Percentiles rank a stretch among this genome's conserved stretches.
Conservation (phyloP, 2,888 invertebrate species). For the Lasioglossum pauxillum region DNA sequence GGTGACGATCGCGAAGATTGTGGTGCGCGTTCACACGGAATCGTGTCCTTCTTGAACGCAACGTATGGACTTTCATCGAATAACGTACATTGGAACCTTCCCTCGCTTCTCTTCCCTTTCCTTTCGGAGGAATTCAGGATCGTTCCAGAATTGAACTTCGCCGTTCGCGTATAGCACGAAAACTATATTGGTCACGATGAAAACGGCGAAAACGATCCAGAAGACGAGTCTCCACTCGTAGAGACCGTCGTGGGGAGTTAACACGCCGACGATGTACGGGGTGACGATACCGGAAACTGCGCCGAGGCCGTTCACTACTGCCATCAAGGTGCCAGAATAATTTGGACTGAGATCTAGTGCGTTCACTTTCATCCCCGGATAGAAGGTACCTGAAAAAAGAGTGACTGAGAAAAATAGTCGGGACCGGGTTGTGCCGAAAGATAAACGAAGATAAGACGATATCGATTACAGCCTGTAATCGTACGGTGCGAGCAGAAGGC, state of each 20-base stretch:
- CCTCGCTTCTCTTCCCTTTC: constrained; percentile 65
- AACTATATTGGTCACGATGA: constrained; percentile 88
- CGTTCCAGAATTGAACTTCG: constrained; percentile 92
- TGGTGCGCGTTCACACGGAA: background rate
- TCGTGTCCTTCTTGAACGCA: background rate
- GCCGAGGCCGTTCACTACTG: constrained; percentile 87
- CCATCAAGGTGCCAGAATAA: constrained; percentile 85
- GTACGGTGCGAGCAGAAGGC: too few species aligned
- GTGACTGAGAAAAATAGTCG: background rate
- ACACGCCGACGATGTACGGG: constrained; percentile 88
- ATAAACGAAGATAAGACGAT: too few species aligned
- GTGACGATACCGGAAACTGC: constrained; percentile 90
- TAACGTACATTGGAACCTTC: background rate
- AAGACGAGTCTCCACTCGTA: constrained; percentile 92
- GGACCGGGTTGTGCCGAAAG: background rate
- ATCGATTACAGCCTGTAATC: too few species aligned
- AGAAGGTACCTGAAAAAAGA: constrained; percentile 79
- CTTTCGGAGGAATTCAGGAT: constrained; percentile 83
- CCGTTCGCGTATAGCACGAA: constrained; percentile 91
- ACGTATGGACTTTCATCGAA: background rate
- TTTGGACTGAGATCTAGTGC: constrained; percentile 85
- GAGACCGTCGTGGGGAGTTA: constrained; percentile 84
- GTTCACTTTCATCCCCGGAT: constrained; percentile 85
- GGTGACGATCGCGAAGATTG: background rate
- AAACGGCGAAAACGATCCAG: constrained; percentile 91